phyloP scores from a whole-genome alignment of 2,113 vertebrate species.

The Hippocampus abdominalis region DNA sequence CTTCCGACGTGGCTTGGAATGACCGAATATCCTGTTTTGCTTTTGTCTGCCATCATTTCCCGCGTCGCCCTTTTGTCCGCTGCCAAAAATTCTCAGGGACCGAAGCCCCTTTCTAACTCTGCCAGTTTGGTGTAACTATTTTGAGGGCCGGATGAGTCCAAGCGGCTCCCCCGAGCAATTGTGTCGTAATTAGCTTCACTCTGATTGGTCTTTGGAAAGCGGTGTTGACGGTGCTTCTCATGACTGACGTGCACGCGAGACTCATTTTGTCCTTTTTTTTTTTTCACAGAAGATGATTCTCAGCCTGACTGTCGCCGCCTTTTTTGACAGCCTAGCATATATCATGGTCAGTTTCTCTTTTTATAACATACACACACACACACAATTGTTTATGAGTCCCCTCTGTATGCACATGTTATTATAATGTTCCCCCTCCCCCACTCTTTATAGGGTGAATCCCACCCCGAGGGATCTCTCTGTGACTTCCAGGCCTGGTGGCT shows the following conservation, averaged over 20 bases:
- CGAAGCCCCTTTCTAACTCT: neutral
- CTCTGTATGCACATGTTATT: neutral
- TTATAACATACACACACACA: slow-evolving; percentile 10
- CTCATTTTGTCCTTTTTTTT: slow-evolving; percentile 25
- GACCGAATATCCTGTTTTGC: slow-evolving; percentile 5
- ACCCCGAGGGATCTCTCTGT: slow-evolving; percentile 70
- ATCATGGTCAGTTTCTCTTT: slow-evolving; percentile 75
- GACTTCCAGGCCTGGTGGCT: slow-evolving; percentile 82
- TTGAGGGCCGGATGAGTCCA: neutral
- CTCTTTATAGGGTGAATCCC: slow-evolving; percentile 65
- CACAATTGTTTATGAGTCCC: slow-evolving; percentile 1
- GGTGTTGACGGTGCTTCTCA: neutral
- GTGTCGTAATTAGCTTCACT: slow-evolving; percentile 6
- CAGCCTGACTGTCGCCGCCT: slow-evolving; percentile 76
- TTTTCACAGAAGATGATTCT: slow-evolving; percentile 77
- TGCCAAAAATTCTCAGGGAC: slow-evolving; percentile 4
- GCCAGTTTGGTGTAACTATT: slow-evolving; percentile 4
- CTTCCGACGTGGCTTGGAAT: neutral
- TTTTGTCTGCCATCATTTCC: neutral
- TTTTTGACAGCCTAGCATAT: slow-evolving; percentile 79
- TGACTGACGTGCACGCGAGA: neutral
- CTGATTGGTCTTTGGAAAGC: slow-evolving; percentile 6
- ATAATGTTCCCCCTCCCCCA: slow-evolving; percentile 3
- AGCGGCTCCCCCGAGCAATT: neutral
- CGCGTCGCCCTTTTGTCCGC: neutral